Evolutionary conservation across 2,113 vertebrate species (phyloP).

Genomic region (Alces alces): DNA sequence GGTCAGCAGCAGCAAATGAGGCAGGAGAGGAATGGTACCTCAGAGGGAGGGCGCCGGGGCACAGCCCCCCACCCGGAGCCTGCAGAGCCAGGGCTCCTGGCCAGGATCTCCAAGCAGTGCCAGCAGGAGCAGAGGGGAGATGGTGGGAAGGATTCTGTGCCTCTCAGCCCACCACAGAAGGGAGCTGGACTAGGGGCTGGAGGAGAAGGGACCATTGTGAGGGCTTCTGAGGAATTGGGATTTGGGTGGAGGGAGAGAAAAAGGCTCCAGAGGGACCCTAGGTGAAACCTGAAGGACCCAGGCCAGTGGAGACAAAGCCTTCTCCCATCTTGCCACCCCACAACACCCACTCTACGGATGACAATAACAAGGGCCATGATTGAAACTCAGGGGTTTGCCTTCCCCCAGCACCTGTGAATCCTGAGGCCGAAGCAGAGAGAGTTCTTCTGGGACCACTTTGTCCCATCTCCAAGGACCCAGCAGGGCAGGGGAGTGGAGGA

Average conservation of each 20-base stretch:
- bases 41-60: background rate
- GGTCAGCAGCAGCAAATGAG: slow-evolving; percentile 77
- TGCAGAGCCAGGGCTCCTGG: background rate
- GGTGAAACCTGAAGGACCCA: background rate
- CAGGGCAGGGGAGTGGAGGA: background rate
- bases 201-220: background rate
- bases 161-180: background rate
- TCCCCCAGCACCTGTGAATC: background rate
- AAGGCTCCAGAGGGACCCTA: background rate
- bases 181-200: no score
- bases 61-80: background rate
- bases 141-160: background rate
- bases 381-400: background rate
- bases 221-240: background rate
- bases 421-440: background rate
- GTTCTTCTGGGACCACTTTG: background rate
- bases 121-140: background rate
- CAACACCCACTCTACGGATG: background rate
- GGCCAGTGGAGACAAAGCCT: background rate
- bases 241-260: background rate
- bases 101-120: background rate
- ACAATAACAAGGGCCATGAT: background rate
- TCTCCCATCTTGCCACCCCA: background rate
- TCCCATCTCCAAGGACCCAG: background rate
- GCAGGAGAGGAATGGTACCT: slow-evolving; percentile 51